phyloP scores from a whole-genome alignment of 2,888 invertebrate species.

The Rhogogaster chlorosoma region DNA sequence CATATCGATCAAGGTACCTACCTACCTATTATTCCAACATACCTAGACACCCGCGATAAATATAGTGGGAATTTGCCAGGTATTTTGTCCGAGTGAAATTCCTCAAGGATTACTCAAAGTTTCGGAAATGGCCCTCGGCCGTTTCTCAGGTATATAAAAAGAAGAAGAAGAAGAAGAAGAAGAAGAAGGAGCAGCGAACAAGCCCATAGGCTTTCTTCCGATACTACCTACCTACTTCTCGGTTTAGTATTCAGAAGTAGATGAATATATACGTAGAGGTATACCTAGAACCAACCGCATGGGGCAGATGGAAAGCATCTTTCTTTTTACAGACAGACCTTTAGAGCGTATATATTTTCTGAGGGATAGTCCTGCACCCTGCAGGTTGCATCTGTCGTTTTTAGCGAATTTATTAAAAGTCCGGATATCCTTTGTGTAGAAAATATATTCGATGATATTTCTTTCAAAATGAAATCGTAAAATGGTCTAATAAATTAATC shows the following conservation, averaged over 20 bases:
- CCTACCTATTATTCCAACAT: not conserved
- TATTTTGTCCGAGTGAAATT: slow-evolving; percentile 20
- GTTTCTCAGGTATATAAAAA: slow-evolving; percentile 8
- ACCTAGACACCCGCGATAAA: not conserved
- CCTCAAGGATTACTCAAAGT: slow-evolving; percentile 28
- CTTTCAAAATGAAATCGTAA: not conserved
- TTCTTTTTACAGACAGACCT: not conserved
- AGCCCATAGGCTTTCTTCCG: not conserved
- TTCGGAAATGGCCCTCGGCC: slow-evolving; percentile 17
- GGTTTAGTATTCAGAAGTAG: not conserved
- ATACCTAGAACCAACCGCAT: slow-evolving; percentile 10
- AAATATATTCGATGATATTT: not conserved
- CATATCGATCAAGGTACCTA: not conserved
- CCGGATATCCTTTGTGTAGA: not conserved
- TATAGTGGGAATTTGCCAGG: not conserved
- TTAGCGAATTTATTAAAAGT: not conserved
- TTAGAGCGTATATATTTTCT: slow-evolving; percentile 2
- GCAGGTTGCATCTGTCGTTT: not conserved
- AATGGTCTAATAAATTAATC: no score
- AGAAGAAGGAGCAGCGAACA: not conserved
- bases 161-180: not conserved
- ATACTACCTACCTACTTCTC: not conserved
- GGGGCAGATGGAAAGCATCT: slow-evolving; percentile 33
- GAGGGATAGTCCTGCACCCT: not conserved
- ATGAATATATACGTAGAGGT: not conserved